These are phyloP conservation scores for Psittacula cyanocephala DNA, from an alignment of 2,113 vertebrate species.

Conservation along the genomic window DNA sequence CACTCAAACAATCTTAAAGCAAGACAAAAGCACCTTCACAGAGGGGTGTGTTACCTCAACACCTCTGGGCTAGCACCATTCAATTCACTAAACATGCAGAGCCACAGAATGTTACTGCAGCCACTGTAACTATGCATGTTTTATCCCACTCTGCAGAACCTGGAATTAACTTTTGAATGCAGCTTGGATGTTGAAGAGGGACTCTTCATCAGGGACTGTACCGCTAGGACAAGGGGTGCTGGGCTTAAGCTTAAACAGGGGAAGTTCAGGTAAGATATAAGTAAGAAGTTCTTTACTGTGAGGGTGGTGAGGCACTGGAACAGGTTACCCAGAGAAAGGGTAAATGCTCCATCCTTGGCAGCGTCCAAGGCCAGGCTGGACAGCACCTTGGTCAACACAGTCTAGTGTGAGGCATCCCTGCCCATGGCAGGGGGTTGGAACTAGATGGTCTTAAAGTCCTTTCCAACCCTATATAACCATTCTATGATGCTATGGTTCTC, in stretches of 20 bases:
- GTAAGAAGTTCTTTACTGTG: background rate
- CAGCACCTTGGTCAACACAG: background rate
- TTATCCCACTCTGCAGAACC: background rate
- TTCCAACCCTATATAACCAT: background rate
- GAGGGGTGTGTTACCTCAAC: background rate
- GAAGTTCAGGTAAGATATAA: background rate
- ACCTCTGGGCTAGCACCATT: background rate
- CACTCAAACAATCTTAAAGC: background rate
- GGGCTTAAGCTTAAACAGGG: background rate
- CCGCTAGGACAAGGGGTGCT: background rate
- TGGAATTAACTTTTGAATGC: background rate
- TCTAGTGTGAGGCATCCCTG: background rate
- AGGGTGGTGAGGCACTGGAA: background rate
- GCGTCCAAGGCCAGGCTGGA: background rate
- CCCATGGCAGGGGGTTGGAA: background rate
- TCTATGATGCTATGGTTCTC: background rate
- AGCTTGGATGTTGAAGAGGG: background rate
- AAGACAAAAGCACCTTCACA: background rate
- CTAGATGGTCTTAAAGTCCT: background rate
- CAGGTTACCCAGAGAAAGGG: background rate
- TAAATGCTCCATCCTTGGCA: background rate
- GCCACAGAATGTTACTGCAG: background rate
- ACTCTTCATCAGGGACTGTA: background rate
- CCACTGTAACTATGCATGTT: background rate
- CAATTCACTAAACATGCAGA: background rate